Base-by-base conservation (phyloP, 2,888 invertebrate genomes). In the Nomada lathburiana region DNA sequence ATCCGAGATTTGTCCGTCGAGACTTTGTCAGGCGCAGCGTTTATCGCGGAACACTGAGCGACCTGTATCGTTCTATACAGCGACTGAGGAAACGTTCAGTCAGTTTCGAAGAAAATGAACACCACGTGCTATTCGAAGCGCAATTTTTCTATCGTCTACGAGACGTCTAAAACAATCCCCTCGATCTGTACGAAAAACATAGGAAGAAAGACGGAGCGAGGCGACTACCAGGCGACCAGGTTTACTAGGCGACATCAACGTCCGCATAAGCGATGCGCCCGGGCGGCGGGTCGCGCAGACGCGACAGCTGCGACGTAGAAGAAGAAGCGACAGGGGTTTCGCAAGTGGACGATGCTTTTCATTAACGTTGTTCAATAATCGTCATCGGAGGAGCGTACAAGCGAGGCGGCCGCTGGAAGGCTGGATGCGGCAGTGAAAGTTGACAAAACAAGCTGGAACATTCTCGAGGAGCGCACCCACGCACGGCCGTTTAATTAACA, bases 401-500 rank as follows among this genome's bases (percentile, higher is more conserved):
- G 65, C 67, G 26, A 57, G 60, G 11, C 53, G 10, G 23, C 68
- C 74, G 23, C 42, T 65, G 36, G 75, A 62, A 75, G 76, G 68
- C 60, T 73, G 80, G 77, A 65, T 71, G 76, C 74, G 75, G 26
- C 84, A 82, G 88, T 88, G 88, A 88, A 88, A 88, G 88, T 88
- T 87, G 89, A 87, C 83, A 85, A 89, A 88, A 86, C 80, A 71
- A 59, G 74, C 68, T 57, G 78, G 83, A 75, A 77, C 67, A 50
- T 72, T 73, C 73, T 52, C 65, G 80, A 74, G 75, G 36, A 44
- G 20, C 64, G 64, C 89, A 86, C 89, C 88, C 89, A 88, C 89
- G 87, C 87, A 70, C 59, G 62, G 13, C 64, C 80, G 76, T 86
- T 88, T 88, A 88, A 88, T 88, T 88, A 88, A 83, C 87, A 73